Percentiles rank a stretch among this genome's conserved stretches.
These are phyloP conservation scores for Lepas anatifera DNA, from an alignment of 2,888 invertebrate genomes.

Conservation along the genomic window DNA sequence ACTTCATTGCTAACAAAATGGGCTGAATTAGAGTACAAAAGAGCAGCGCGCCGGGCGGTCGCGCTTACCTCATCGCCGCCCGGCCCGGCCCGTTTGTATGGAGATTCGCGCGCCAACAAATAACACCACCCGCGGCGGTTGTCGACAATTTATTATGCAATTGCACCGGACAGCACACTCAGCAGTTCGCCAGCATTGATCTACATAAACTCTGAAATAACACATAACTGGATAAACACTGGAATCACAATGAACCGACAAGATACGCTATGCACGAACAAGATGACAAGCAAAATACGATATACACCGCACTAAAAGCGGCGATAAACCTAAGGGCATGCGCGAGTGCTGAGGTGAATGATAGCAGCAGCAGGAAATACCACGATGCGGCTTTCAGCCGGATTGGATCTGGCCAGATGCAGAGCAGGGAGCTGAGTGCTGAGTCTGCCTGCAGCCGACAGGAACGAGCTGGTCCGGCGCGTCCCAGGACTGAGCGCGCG, in stretches of 20 bases:
- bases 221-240: background rate
- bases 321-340: background rate
- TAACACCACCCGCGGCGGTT: background rate
- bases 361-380: background rate
- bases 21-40: conserved; percentile 9
- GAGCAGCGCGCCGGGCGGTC: background rate
- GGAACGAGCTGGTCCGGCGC: too few relatives aligned
- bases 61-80: background rate
- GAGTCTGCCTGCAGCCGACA: too few relatives aligned
- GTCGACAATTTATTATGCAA: conserved; percentile 12
- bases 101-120: background rate
- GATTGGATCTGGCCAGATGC: too few relatives aligned
- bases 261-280: too few relatives aligned
- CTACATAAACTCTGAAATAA: conserved; percentile 6
- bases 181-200: background rate
- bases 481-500: too few relatives aligned
- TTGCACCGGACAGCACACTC: background rate
- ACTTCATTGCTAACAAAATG: conserved; percentile 1
- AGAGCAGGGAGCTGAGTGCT: too few relatives aligned
- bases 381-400: too few relatives aligned
- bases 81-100: background rate
- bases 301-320: background rate
- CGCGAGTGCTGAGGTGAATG: background rate
- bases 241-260: background rate
- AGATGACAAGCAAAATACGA: too few relatives aligned